Percentiles rank a stretch among this genome's conserved stretches.
phyloP scores from a whole-genome alignment of 2,113 vertebrate genomes.

The Chaetorhynchus papuensis region DNA sequence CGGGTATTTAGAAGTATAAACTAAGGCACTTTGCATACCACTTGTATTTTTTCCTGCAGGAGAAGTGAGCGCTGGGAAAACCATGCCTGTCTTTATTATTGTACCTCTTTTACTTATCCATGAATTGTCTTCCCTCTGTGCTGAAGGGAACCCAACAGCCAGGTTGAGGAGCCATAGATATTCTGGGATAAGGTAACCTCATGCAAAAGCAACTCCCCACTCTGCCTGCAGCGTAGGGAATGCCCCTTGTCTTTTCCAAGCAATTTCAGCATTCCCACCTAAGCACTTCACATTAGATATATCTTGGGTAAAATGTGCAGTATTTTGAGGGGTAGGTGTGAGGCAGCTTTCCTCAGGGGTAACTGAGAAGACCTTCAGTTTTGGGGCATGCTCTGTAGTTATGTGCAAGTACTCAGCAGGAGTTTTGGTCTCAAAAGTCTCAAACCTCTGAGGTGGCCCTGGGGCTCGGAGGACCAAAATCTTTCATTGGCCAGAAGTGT shows the following conservation, averaged over 20 bases:
- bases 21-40: neutral
- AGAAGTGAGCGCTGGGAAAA: neutral
- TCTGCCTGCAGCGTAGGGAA: neutral
- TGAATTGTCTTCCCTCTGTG: neutral
- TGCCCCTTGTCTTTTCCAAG: neutral
- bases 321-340: neutral
- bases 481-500: neutral
- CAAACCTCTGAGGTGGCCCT: neutral
- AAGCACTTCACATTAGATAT: neutral
- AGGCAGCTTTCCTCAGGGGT: neutral
- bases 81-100: neutral
- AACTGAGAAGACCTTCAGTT: neutral
- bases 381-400: neutral
- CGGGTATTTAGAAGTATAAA: neutral
- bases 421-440: neutral
- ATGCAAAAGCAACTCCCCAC: neutral
- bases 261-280: neutral
- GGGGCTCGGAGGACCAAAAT: neutral
- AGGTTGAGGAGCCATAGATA: neutral
- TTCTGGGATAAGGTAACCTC: neutral
- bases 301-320: neutral
- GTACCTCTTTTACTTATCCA: neutral
- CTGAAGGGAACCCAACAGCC: neutral
- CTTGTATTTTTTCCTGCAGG: neutral
- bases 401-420: neutral